Conservation (phyloP, 1,140 invertebrate genomes). For the Adoxophyes honmai region DNA sequence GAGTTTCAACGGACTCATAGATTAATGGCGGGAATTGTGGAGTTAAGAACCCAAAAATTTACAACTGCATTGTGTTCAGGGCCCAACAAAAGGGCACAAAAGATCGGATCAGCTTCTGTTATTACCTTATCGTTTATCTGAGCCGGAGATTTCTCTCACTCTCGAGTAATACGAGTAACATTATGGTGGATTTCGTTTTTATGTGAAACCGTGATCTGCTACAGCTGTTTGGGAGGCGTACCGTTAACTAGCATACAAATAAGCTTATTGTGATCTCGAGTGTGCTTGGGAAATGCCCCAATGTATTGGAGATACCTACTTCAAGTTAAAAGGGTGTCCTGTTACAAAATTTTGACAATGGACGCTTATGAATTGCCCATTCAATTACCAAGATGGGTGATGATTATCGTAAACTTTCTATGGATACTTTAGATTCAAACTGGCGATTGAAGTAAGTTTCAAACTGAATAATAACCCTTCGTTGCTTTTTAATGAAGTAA, state of each 20-base stretch:
- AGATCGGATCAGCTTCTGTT: slow-evolving; percentile 69
- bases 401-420: background rate
- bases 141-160: slow-evolving; percentile 58
- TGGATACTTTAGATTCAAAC: too few relatives aligned
- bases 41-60: slow-evolving; percentile 75
- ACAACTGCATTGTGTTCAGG: slow-evolving; percentile 66
- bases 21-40: slow-evolving; percentile 71
- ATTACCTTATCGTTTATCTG: slow-evolving; percentile 69
- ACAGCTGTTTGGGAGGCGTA: slow-evolving; percentile 65
- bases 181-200: slow-evolving; percentile 46
- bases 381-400: background rate
- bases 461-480: too few relatives aligned
- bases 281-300: slow-evolving; percentile 21
- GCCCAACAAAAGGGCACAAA: slow-evolving; percentile 62
- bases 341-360: slow-evolving; percentile 9
- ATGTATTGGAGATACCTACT: slow-evolving; percentile 10
- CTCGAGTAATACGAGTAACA: slow-evolving; percentile 57
- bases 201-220: slow-evolving; percentile 29
- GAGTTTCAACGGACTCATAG: slow-evolving; percentile 64
- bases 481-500: too few relatives aligned
- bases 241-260: slow-evolving; percentile 58
- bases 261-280: slow-evolving; percentile 42
- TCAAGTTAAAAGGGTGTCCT: slow-evolving; percentile 11
- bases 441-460: too few relatives aligned
- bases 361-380: background rate